Evolutionary conservation across 2,113 vertebrate species (phyloP).

Genomic region (Anthoscopus minutus): DNA sequence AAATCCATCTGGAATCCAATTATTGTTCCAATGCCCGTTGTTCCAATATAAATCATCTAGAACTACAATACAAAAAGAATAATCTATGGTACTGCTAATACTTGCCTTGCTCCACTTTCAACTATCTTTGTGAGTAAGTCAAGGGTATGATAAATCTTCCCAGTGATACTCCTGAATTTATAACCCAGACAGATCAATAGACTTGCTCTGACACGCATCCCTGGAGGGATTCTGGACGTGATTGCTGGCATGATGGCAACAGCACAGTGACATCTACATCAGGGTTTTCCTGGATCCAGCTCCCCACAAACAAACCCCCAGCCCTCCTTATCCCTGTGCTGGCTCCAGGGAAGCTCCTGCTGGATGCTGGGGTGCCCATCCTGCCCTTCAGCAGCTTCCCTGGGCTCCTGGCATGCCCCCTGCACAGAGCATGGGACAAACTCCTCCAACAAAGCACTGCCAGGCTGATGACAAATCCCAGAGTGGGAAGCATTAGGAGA

Average conservation of each 20-base stretch:
- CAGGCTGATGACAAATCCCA: background rate
- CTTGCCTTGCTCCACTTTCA: background rate
- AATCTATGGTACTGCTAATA: background rate
- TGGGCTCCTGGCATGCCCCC: rapidly evolving
- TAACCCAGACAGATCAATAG: background rate
- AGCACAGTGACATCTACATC: rapidly evolving
- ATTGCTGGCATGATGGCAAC: background rate
- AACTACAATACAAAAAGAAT: background rate
- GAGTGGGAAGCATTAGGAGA: background rate
- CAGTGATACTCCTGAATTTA: background rate
- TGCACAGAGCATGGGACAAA: rapidly evolving
- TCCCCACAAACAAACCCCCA: rapidly evolving
- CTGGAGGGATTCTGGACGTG: background rate
- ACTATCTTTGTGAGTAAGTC: background rate
- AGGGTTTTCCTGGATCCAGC: rapidly evolving
- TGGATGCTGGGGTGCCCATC: background rate
- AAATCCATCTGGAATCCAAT: background rate
- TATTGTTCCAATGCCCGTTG: background rate
- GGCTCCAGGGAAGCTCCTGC: background rate
- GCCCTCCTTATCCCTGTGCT: background rate
- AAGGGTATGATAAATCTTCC: background rate
- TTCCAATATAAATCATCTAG: background rate
- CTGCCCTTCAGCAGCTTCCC: background rate
- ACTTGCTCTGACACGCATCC: rapidly evolving
- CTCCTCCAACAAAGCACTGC: background rate